Percentiles rank a stretch among this genome's conserved stretches.
Evolutionary conservation across 2,797 vertebrate genomes (phyloP).

Genomic region (Steatocranus sp.): DNA sequence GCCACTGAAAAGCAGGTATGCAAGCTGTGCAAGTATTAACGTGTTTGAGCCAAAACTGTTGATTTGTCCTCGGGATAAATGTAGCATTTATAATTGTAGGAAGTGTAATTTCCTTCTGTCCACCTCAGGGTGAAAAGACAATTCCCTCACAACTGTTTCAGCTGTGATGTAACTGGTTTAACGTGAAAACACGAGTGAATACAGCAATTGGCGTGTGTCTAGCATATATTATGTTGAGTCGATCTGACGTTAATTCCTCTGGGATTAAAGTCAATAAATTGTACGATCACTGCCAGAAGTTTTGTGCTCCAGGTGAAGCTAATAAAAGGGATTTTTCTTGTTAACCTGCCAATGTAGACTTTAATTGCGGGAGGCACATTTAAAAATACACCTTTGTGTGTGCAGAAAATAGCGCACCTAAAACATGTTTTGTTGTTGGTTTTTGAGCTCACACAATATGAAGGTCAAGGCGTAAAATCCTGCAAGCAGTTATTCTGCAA

Average conservation of each 20-base stretch:
- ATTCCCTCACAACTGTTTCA: background rate
- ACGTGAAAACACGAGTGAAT: background rate
- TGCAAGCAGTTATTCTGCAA: background rate
- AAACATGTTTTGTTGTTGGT: background rate
- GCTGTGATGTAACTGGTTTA: background rate
- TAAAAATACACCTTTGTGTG: background rate
- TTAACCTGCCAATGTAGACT: background rate
- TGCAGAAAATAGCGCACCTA: background rate
- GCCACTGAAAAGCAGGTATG: background rate
- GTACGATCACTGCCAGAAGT: background rate
- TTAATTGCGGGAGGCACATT: background rate
- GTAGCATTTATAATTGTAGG: background rate
- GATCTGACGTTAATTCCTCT: background rate
- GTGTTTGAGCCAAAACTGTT: background rate
- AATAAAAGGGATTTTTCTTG: background rate
- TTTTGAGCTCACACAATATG: background rate
- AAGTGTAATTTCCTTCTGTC: background rate
- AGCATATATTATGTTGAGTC: background rate
- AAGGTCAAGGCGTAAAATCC: background rate
- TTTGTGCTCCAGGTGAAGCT: background rate
- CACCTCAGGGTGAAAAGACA: background rate
- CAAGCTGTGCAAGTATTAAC: background rate
- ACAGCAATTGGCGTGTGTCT: background rate
- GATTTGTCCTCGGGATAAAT: background rate
- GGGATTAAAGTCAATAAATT: background rate